phyloP scores from a whole-genome alignment of 2,888 invertebrate species.

The Hemistola chrysoprasaria region DNA sequence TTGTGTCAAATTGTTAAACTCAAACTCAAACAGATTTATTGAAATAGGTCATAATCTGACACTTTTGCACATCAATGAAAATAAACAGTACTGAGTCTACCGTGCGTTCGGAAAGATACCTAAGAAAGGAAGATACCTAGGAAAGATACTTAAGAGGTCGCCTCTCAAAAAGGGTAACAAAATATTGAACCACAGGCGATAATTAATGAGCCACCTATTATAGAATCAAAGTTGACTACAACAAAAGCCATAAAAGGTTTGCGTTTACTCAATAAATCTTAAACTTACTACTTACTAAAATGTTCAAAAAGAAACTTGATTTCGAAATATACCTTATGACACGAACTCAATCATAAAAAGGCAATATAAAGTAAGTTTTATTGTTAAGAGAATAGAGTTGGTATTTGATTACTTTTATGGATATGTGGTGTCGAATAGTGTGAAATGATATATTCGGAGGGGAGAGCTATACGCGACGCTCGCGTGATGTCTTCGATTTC shows the following conservation, averaged over 20 bases:
- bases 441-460: constrained; percentile 71
- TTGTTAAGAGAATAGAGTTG: constrained; percentile 37
- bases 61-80: too few relatives aligned
- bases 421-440: constrained; percentile 70
- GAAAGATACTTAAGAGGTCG: too few relatives aligned
- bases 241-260: constrained; percentile 42
- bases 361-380: constrained; percentile 11
- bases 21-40: too few relatives aligned
- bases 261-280: constrained; percentile 55
- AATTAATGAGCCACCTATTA: constrained; percentile 58
- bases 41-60: too few relatives aligned
- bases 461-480: constrained; percentile 44
- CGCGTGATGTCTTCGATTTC: constrained; percentile 66
- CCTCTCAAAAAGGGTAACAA: too few relatives aligned
- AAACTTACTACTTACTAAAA: constrained; percentile 51
- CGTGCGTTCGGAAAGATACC: too few relatives aligned
- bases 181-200: constrained; percentile 17
- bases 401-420: constrained; percentile 38
- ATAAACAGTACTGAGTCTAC: too few relatives aligned
- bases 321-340: constrained; percentile 28
- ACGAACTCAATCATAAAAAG: constrained; percentile 53
- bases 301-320: constrained; percentile 57
- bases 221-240: constrained; percentile 46
- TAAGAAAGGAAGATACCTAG: too few relatives aligned
- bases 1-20: too few relatives aligned